Base-by-base conservation (phyloP, 2,113 vertebrate genomes). In the Varanus salvator region DNA sequence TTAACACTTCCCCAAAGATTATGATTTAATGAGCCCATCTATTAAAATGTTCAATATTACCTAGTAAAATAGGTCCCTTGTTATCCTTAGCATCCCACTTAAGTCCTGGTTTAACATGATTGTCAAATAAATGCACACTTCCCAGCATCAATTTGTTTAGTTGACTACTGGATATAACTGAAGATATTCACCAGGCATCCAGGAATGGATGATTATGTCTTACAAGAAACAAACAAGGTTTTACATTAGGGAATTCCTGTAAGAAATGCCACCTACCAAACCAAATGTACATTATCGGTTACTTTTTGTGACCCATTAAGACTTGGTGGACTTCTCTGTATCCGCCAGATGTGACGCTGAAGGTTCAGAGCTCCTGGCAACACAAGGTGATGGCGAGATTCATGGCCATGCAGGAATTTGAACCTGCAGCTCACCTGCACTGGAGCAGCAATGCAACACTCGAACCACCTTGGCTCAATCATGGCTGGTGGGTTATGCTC, bases 21-120 rank as follows among this genome's bases (percentile, higher is more conserved):
- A 76, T 87, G n/a, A 89, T 87, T 93, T 92, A 91, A 90, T 76
- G 69, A 93, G 57, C 3, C 0, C 3, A 87, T 92, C 90, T 92
- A 93, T 92, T 87, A 90, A 72, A 86, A 85, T 72, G 7, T 83
- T 90, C 76, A 93, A 3, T 78, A 91, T 83, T 90, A 83, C 92
- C 93, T 93, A 87, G 72, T 34, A 0, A 76, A 93, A 90, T 54
- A 71, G 66, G 38, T 80, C 21, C 38, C 64, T 86, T 77, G 38
- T 52, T 87, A 76, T 86, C 14, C 90, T 89, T 91, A 80, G 23
- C 1, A 85, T 19, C 80, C 5, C 87, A 6, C 34, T 77, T 50
- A 87, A 89, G 86, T 38, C 85, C 91, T 14, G 80, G 48, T 89
- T 94, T 90, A 92, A 85, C 6, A 64, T 78, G 6, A 64, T 91